Evolutionary conservation across 2,797 vertebrate species (phyloP), one percentile per base, ranked within the genome.

Genomic region (Phoxinus dragarum): DNA sequence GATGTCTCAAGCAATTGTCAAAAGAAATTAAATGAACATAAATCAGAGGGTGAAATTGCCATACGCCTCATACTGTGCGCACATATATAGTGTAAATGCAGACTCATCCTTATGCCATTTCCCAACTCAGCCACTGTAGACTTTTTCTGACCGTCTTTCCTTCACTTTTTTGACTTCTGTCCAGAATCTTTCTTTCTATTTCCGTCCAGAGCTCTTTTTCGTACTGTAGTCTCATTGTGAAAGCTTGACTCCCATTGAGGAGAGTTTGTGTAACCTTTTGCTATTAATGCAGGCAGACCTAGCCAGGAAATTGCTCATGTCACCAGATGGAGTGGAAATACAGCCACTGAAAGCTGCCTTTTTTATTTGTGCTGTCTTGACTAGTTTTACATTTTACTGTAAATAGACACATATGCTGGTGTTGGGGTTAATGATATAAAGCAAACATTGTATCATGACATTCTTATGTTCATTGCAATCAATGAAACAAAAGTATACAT

Each of bases 171-270:
- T 80, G 4, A 69, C 36, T n/a, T 85, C 64, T 77, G 27, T 68
- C 54, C 66, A 85, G 67, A 69, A 75, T 80, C 27, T 23, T 59
- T 64, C 52, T 67, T 31, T 78, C 27, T 56, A 21, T 17, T 72
- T 47, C 34, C 66, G 72, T 27, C 56, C 83, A 80, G 61, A 85
- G 84, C 85, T 79, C 82, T 82, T 72, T 67, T 80, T 56, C 71
- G 27, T 34, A 89, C 81, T 86, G 31, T 86, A 73, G 66, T 71
- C 80, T 54, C 38, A 86, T 86, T 84, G 76, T 59, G 66, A 72
- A 80, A 34, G 42, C 54, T 69, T 72, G 61, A 49, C n/a, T 86
- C 69, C 81, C 23, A 27, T 61, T 86, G 80, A 80, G 71, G 21
- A 61, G 71, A 52, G 81, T 77, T 86, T 87, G 19, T 79, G 23